Percentiles rank a stretch among this genome's conserved stretches.
These are phyloP conservation scores for Crocallis elinguaria DNA, from an alignment of 2,888 invertebrate species.

Conservation along the genomic window DNA sequence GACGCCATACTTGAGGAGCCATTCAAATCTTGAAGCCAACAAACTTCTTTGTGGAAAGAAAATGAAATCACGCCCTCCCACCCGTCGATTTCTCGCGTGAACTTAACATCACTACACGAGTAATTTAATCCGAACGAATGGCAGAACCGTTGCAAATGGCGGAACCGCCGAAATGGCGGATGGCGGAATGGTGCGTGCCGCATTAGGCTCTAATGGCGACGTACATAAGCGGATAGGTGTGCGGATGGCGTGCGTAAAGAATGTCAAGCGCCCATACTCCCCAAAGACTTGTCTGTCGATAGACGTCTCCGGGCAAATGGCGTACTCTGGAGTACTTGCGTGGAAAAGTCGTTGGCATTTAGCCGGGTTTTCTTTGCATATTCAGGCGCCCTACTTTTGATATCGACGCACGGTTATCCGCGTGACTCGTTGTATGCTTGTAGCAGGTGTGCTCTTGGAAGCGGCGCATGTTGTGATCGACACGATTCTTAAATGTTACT, in stretches of 20 bases:
- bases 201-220: conserved; percentile 31
- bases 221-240: conserved; percentile 9
- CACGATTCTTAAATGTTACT: too few species aligned
- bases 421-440: not conserved
- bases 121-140: conserved; percentile 33
- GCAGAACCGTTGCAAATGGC: conserved; percentile 35
- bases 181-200: conserved; percentile 25
- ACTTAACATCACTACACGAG: conserved; percentile 24
- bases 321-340: not conserved
- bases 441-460: not conserved
- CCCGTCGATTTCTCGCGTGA: conserved; percentile 7
- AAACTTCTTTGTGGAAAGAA: not conserved
- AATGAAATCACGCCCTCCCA: not conserved
- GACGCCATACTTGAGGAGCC: too few species aligned
- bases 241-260: conserved; percentile 15
- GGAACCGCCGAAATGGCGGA: conserved; percentile 28
- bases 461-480: not conserved
- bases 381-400: conserved; percentile 15
- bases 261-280: conserved; percentile 13
- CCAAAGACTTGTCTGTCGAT: conserved; percentile 12
- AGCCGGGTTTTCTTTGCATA: conserved; percentile 25
- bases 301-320: conserved; percentile 14
- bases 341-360: conserved; percentile 5
- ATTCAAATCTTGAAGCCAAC: not conserved
- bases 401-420: conserved; percentile 10